Percentiles rank a stretch among this genome's conserved stretches.
These are phyloP conservation scores for Spinus olivaceus DNA, from an alignment of 2,797 vertebrate species.

Conservation along the genomic window DNA sequence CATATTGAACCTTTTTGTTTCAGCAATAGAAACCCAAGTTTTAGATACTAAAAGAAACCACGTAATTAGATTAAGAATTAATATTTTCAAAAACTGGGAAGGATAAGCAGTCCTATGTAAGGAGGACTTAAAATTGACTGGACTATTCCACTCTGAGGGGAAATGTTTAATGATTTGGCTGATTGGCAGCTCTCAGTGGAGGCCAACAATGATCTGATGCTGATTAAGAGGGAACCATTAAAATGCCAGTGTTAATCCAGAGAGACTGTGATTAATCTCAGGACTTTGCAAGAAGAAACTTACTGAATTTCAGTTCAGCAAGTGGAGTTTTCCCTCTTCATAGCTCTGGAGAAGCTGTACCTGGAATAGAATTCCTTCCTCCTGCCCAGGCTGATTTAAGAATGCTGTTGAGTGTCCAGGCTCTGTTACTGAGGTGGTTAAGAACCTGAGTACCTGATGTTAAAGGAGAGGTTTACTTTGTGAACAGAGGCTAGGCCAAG, in stretches of 20 bases:
- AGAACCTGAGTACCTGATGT: neutral
- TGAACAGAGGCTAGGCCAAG: neutral
- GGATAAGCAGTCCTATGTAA: neutral
- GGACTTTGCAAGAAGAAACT: neutral
- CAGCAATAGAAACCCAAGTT: neutral
- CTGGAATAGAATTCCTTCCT: neutral
- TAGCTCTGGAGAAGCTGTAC: neutral
- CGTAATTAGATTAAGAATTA: neutral
- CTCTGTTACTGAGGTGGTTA: neutral
- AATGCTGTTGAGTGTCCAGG: neutral
- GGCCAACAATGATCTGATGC: rapidly evolving
- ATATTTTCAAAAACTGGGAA: neutral
- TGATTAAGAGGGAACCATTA: neutral
- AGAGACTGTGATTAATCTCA: neutral
- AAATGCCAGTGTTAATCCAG: neutral
- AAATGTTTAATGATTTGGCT: neutral
- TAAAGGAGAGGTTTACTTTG: neutral
- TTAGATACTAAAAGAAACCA: neutral
- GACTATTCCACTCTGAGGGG: neutral
- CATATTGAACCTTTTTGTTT: neutral
- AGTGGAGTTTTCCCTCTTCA: neutral
- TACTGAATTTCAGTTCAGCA: neutral
- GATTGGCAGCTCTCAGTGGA: neutral
- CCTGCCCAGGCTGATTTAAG: neutral
- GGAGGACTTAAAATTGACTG: neutral